Percentiles rank a stretch among this genome's conserved stretches.
These are phyloP conservation scores for Mastigias papua DNA, from an alignment of 30 jellyfish, hydroid and myxozoan species.

Conservation along the genomic window DNA sequence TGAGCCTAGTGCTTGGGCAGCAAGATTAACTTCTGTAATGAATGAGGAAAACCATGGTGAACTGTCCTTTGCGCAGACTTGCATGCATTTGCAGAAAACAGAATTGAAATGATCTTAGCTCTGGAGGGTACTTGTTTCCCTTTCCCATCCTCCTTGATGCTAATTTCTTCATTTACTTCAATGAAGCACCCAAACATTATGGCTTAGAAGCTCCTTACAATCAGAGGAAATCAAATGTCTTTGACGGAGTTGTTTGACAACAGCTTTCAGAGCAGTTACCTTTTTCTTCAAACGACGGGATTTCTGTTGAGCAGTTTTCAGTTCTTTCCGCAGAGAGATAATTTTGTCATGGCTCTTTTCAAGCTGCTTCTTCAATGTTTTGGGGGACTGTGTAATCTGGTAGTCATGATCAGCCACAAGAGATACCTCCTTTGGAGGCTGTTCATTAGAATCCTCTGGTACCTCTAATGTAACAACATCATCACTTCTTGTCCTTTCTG, in stretches of 20 bases:
- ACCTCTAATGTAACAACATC: too few relatives aligned
- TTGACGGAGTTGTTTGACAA: constrained; percentile 14
- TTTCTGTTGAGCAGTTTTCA: constrained; percentile 15
- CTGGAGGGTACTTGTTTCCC: constrained; percentile 53
- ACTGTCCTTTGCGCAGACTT: constrained; percentile 45
- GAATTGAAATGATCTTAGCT: constrained; percentile 50
- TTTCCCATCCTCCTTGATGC: constrained; percentile 31
- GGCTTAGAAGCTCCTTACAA: constrained; percentile 53
- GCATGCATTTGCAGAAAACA: constrained; percentile 67
- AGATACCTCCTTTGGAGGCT: too few relatives aligned
- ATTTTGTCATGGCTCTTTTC: not conserved
- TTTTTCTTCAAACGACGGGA: constrained; percentile 12
- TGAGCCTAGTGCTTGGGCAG: too few relatives aligned
- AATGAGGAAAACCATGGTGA: constrained; percentile 59
- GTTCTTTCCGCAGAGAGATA: constrained; percentile 4
- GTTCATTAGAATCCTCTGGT: too few relatives aligned
- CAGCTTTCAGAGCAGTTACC: constrained; percentile 20
- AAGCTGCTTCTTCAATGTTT: not conserved
- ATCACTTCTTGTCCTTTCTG: too few relatives aligned
- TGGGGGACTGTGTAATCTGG: not conserved
- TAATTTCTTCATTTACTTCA: constrained; percentile 35
- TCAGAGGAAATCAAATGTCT: constrained; percentile 30
- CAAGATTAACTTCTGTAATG: too few relatives aligned
- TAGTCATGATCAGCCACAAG: not conserved
- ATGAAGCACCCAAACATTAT: constrained; percentile 45